phyloP scores from a whole-genome alignment of 1,140 invertebrate genomes.

The Periplaneta americana region DNA sequence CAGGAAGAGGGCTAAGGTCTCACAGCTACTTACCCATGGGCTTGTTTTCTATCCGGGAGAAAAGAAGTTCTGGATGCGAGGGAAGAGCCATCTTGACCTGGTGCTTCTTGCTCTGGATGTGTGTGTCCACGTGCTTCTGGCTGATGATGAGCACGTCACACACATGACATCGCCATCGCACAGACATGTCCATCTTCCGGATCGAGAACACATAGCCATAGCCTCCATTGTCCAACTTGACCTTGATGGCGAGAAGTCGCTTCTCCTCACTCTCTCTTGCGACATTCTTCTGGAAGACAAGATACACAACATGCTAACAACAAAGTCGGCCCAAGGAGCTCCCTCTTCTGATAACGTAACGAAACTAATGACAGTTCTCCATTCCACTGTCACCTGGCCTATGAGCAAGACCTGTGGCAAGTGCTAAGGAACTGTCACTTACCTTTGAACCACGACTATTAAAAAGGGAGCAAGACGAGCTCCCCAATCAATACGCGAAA shows the following conservation, averaged over 20 bases:
- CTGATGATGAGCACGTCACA: constrained; percentile 17
- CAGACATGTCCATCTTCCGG: neutral
- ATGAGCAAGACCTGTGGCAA: too few relatives aligned
- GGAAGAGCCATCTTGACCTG: constrained; percentile 16
- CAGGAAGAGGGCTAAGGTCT: too few relatives aligned
- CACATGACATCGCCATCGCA: constrained; percentile 14
- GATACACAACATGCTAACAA: neutral
- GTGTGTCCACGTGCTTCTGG: constrained; percentile 10
- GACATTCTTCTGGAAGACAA: neutral
- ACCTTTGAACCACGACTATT: too few relatives aligned
- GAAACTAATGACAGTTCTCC: too few relatives aligned
- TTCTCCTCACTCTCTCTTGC: neutral
- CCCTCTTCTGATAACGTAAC: too few relatives aligned
- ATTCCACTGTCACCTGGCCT: too few relatives aligned
- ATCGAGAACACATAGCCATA: constrained; percentile 14
- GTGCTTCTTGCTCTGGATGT: constrained; percentile 18
- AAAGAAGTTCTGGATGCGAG: constrained; percentile 1
- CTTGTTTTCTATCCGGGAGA: neutral
- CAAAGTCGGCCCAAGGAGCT: too few relatives aligned
- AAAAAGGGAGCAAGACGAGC: too few relatives aligned
- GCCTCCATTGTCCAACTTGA: neutral
- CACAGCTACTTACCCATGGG: neutral
- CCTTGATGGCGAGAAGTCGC: constrained; percentile 3
- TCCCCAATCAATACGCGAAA: too few relatives aligned
- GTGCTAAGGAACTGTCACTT: too few relatives aligned